A percentile compares a stretch with the other conserved stretches of the same genome.
Conservation (phyloP, 1,140 invertebrate species). For the Planococcus citri region DNA sequence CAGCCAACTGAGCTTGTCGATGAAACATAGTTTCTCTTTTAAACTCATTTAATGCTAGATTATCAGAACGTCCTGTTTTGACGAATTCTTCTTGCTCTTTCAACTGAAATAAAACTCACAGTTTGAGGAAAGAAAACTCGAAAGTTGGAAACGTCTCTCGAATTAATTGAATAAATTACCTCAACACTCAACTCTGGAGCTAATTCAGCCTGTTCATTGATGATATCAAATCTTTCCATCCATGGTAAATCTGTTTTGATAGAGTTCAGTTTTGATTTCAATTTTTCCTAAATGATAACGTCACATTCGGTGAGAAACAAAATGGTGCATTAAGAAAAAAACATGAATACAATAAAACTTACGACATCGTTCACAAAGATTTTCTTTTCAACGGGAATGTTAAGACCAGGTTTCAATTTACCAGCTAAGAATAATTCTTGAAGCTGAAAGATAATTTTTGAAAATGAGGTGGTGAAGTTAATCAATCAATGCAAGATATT, state of each 20-base stretch:
- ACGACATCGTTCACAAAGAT: constrained; percentile 52
- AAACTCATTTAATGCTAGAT: constrained; percentile 84
- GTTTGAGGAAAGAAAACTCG: background rate
- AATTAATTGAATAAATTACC: constrained; percentile 34
- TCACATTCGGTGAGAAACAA: background rate
- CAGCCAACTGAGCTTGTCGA: constrained; percentile 78
- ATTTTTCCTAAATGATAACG: constrained; percentile 36
- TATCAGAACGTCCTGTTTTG: constrained; percentile 37
- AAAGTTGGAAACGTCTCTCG: no score
- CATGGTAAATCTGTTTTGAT: constrained; percentile 63
- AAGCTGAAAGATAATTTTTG: constrained; percentile 52
- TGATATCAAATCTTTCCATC: constrained; percentile 71
- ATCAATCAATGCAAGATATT: no score
- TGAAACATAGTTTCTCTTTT: constrained; percentile 82
- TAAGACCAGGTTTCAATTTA: constrained; percentile 68
- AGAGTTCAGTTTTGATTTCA: constrained; percentile 57
- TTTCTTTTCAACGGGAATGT: constrained; percentile 49
- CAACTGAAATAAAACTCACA: constrained; percentile 32
- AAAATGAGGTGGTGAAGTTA: no score
- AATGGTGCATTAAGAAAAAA: background rate
- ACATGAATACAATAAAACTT: constrained; percentile 30
- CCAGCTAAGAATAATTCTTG: constrained; percentile 73
- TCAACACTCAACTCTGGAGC: constrained; percentile 68
- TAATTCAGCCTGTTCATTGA: constrained; percentile 57
- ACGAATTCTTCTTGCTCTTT: constrained; percentile 53